A percentile compares a stretch with the other conserved stretches of the same genome.
Conservation (phyloP, 2,113 vertebrate species). For the Pachyramphus minor region DNA sequence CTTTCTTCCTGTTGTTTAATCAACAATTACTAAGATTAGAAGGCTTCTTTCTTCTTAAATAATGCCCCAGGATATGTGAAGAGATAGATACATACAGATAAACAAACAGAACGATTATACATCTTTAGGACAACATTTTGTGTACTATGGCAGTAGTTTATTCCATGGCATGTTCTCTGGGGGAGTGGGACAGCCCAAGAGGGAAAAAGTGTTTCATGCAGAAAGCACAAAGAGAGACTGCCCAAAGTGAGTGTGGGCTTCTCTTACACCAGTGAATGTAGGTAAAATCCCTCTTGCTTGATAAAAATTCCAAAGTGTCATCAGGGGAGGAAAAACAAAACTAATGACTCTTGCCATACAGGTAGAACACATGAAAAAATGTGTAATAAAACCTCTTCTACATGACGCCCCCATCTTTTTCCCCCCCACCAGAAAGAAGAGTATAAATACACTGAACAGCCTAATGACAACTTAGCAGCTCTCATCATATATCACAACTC, state of each 20-base stretch:
- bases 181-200: conserved; percentile 6
- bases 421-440: conserved; percentile 71
- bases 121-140: not conserved
- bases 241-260: conserved; percentile 71
- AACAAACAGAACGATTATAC: not conserved
- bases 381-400: conserved; percentile 75
- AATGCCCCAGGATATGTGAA: not conserved
- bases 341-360: conserved; percentile 76
- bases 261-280: conserved; percentile 74
- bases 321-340: conserved; percentile 85
- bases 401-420: conserved; percentile 73
- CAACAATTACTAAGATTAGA: conserved; percentile 66
- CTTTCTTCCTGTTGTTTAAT: conserved; percentile 79
- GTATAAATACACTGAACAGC: conserved; percentile 75
- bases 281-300: conserved; percentile 77
- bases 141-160: not conserved
- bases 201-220: conserved; percentile 78
- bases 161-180: not conserved
- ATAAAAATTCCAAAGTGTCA: conserved; percentile 95
- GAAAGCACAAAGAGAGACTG: conserved; percentile 52
- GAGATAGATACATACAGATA: not conserved
- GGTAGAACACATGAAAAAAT: conserved; percentile 74
- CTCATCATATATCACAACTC: conserved; percentile 1
- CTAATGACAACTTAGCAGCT: conserved; percentile 49
- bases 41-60: conserved; percentile 9